Percentiles rank a stretch among this genome's conserved stretches.
Conservation (phyloP, 2,113 vertebrate species). For the Alethe castanea region DNA sequence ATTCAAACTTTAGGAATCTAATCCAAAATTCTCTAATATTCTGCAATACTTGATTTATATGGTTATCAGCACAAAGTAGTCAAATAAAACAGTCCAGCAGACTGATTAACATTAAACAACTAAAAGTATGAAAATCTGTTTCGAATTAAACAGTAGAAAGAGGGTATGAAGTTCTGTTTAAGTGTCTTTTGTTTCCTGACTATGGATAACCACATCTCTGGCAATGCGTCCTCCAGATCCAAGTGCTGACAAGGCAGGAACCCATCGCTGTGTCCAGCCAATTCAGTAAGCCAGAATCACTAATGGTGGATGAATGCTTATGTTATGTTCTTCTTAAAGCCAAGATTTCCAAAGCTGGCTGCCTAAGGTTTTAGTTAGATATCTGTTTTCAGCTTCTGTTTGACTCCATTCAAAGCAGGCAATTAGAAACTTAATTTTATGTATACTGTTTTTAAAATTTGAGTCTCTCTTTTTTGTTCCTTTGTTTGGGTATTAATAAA, state of each 20-base stretch:
- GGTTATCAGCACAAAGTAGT: not conserved
- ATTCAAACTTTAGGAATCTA: not conserved
- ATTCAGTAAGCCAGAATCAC: not conserved
- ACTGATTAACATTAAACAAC: not conserved
- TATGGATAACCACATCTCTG: not conserved
- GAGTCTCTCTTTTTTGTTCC: not conserved
- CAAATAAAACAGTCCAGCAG: not conserved
- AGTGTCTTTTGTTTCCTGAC: not conserved
- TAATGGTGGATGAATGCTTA: not conserved
- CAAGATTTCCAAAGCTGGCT: not conserved
- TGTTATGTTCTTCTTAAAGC: not conserved
- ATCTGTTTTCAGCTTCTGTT: not conserved
- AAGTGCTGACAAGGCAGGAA: constrained; percentile 24
- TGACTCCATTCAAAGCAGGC: not conserved
- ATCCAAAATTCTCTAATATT: not conserved
- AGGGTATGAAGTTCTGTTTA: not conserved
- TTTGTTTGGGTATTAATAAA: not conserved
- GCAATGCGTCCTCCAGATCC: not conserved
- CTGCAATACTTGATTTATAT: not conserved
- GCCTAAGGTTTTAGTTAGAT: not conserved
- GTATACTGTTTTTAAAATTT: not conserved
- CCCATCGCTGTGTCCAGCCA: not conserved
- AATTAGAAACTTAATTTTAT: not conserved
- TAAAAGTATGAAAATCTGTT: not conserved
- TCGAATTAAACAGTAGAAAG: not conserved